phyloP scores from a whole-genome alignment of 2,113 vertebrate species.

The Corynorhinus townsendii region DNA sequence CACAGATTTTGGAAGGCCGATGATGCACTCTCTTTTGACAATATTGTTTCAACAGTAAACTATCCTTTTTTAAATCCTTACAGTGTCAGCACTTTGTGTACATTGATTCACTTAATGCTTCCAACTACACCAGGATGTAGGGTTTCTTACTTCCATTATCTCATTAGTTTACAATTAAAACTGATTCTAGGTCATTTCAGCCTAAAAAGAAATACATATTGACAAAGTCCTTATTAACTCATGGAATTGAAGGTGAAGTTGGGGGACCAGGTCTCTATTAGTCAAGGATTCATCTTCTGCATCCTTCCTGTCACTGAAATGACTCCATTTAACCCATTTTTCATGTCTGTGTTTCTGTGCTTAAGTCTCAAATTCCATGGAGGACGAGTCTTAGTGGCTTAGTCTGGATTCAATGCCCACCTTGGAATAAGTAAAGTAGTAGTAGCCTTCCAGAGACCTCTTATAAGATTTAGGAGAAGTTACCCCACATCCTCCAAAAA shows the following conservation, averaged over 20 bases:
- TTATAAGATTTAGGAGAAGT: too few relatives aligned
- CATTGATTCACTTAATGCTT: not conserved
- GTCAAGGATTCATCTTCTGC: not conserved
- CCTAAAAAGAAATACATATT: not conserved
- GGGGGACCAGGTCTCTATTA: not conserved
- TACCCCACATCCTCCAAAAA: too few relatives aligned
- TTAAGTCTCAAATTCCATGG: not conserved
- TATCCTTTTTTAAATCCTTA: not conserved
- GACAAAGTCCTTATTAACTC: not conserved
- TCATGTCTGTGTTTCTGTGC: not conserved
- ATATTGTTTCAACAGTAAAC: not conserved
- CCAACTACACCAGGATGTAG: not conserved
- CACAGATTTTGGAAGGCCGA: not conserved
- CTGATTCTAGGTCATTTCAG: not conserved
- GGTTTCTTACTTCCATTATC: not conserved
- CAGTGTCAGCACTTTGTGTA: not conserved
- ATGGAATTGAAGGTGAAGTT: not conserved
- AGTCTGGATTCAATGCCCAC: too few relatives aligned
- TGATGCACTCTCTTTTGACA: fast-evolving
- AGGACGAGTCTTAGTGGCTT: not conserved
- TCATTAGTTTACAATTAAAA: not conserved
- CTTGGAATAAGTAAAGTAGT: not conserved
- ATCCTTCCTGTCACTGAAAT: not conserved
- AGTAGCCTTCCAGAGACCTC: not conserved
- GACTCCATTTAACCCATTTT: not conserved